These are phyloP conservation scores for Gymnobelideus leadbeateri DNA, from an alignment of 2,113 vertebrate species.

Conservation along the genomic window DNA sequence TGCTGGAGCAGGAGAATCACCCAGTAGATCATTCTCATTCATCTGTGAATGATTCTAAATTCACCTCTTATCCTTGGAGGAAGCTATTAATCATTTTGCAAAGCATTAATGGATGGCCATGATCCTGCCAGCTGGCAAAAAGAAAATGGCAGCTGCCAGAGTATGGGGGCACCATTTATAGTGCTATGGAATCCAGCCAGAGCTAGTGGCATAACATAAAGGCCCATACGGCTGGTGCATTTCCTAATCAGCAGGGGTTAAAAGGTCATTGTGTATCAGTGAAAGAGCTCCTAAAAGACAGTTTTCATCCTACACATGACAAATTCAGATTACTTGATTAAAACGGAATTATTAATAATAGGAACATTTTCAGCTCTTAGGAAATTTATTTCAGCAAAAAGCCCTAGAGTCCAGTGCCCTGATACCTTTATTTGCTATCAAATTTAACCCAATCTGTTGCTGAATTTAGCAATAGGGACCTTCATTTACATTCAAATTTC, in stretches of 20 bases:
- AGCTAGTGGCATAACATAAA: not conserved
- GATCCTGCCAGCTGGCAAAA: conserved; percentile 25
- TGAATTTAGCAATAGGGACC: conserved; percentile 23
- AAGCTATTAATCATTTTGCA: conserved; percentile 66
- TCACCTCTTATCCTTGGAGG: not conserved
- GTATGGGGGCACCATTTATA: conserved; percentile 36
- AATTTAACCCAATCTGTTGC: conserved; percentile 46
- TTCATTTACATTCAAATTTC: conserved; percentile 28
- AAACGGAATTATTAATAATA: conserved; percentile 42
- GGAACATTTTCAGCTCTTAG: conserved; percentile 36
- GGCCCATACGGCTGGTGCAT: conserved; percentile 15
- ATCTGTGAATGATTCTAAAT: conserved; percentile 44
- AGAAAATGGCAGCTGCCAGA: conserved; percentile 43
- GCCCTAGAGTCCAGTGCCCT: not conserved
- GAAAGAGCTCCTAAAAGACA: conserved; percentile 56
- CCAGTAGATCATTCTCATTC: conserved; percentile 12
- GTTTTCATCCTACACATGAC: conserved; percentile 64
- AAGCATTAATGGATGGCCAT: conserved; percentile 60
- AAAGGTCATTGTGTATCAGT: conserved; percentile 66
- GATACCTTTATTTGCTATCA: conserved; percentile 18
- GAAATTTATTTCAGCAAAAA: not conserved
- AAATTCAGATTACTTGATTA: conserved; percentile 53
- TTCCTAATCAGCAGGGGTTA: conserved; percentile 56
- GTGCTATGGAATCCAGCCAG: not conserved
- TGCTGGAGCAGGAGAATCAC: not conserved